Evolutionary conservation across 1,140 invertebrate genomes (phyloP).

Genomic region (Oedothorax gibbosus): DNA sequence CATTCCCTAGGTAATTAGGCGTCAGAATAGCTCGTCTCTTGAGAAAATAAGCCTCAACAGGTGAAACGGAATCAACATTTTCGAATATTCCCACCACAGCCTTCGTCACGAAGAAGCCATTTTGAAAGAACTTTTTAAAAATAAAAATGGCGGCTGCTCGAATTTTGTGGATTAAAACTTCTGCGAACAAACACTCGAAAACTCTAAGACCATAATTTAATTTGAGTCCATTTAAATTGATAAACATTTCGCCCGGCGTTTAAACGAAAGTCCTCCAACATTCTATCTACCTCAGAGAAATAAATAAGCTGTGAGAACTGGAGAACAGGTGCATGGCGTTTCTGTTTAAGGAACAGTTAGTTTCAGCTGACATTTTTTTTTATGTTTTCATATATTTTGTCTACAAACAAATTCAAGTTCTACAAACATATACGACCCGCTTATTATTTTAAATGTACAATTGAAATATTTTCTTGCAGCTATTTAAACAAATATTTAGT

Average conservation of each 20-base stretch:
- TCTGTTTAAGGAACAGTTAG: too few relatives aligned
- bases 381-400: too few relatives aligned
- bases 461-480: too few relatives aligned
- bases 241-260: conserved; percentile 47
- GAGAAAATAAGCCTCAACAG: conserved; percentile 29
- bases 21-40: background rate
- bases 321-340: background rate
- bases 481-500: too few relatives aligned
- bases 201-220: conserved; percentile 57
- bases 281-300: conserved; percentile 28
- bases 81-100: too few relatives aligned
- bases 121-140: background rate
- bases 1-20: conserved; percentile 33
- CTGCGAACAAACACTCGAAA: conserved; percentile 23
- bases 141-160: background rate
- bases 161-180: background rate
- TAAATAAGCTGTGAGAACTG: conserved; percentile 58
- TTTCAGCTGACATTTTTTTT: too few relatives aligned
- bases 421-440: too few relatives aligned
- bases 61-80: background rate
- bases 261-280: conserved; percentile 49
- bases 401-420: too few relatives aligned
- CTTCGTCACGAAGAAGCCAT: too few relatives aligned
- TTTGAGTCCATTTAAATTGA: conserved; percentile 61
- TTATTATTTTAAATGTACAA: too few relatives aligned